phyloP scores from a whole-genome alignment of 2,888 invertebrate species.

The Chesias legatella region DNA sequence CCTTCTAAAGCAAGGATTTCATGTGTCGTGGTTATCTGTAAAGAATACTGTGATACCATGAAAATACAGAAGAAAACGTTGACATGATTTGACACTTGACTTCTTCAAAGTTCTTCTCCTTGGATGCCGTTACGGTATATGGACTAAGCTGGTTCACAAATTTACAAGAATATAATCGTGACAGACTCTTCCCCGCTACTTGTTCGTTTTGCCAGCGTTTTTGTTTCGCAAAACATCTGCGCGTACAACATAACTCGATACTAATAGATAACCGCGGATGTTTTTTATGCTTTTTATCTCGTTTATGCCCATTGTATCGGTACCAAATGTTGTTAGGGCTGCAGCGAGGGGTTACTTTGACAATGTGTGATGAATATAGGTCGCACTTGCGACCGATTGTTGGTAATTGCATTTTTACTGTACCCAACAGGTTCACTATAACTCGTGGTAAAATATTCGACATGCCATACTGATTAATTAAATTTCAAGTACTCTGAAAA shows the following conservation, averaged over 20 bases:
- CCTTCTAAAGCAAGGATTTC: background rate
- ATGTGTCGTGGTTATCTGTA: too few relatives aligned
- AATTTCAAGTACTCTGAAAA: too few relatives aligned
- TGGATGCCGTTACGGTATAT: too few relatives aligned
- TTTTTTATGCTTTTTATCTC: constrained; percentile 64
- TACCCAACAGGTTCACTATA: constrained; percentile 46
- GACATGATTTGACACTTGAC: too few relatives aligned
- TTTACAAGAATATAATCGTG: too few relatives aligned
- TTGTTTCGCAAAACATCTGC: constrained; percentile 67
- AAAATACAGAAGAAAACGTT: too few relatives aligned
- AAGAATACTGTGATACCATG: too few relatives aligned
- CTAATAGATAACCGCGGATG: constrained; percentile 79
- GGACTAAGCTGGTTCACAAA: too few relatives aligned
- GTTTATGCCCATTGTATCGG: constrained; percentile 71
- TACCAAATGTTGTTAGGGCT: constrained; percentile 73
- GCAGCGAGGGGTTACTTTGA: constrained; percentile 43
- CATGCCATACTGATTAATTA: too few relatives aligned
- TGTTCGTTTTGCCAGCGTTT: too few relatives aligned
- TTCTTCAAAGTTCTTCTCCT: too few relatives aligned
- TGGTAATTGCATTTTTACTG: constrained; percentile 64
- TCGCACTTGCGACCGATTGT: constrained; percentile 73
- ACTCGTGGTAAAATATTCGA: background rate
- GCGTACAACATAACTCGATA: constrained; percentile 75
- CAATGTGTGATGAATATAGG: constrained; percentile 50
- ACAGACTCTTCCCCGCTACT: too few relatives aligned